Conservation (phyloP, 2,113 vertebrate genomes). For the Dicentrarchus labrax region DNA sequence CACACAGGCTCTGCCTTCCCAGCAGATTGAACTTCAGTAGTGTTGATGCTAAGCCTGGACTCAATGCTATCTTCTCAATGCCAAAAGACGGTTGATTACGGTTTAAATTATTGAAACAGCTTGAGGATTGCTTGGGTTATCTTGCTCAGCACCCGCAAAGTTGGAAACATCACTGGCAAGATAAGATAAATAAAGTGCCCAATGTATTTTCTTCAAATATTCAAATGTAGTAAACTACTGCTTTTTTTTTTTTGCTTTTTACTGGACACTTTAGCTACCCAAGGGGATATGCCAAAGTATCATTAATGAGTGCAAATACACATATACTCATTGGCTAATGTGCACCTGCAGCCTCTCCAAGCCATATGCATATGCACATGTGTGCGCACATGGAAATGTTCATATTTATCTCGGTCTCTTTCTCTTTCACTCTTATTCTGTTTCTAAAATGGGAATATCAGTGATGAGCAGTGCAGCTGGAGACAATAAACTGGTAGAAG, state of each 20-base stretch:
- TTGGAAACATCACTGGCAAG: slow-evolving; percentile 48
- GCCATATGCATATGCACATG: background rate
- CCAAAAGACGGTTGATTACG: slow-evolving; percentile 67
- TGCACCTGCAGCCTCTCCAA: slow-evolving; percentile 59
- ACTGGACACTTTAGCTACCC: background rate
- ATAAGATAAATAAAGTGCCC: slow-evolving; percentile 66
- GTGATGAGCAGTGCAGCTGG: slow-evolving; percentile 81
- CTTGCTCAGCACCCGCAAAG: slow-evolving; percentile 51
- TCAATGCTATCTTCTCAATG: slow-evolving; percentile 62
- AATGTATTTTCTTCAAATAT: slow-evolving; percentile 44
- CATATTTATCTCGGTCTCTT: slow-evolving; percentile 60
- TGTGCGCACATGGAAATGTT: slow-evolving; percentile 14
- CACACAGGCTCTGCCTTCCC: slow-evolving; percentile 45
- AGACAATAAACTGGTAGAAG: slow-evolving; percentile 84
- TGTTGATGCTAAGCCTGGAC: slow-evolving; percentile 58
- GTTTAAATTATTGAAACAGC: slow-evolving; percentile 65
- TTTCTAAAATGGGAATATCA: slow-evolving; percentile 79
- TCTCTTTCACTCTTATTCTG: slow-evolving; percentile 39
- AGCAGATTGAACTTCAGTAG: slow-evolving; percentile 63
- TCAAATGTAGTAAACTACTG: slow-evolving; percentile 46
- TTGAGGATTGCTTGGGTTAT: slow-evolving; percentile 63
- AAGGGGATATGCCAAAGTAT: background rate
- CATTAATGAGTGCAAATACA: slow-evolving; percentile 33
- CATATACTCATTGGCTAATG: slow-evolving; percentile 21
- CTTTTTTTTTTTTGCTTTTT: slow-evolving; percentile 14